phyloP scores from a whole-genome alignment of 2,888 invertebrate genomes.

The Pyrrhosoma nymphula region DNA sequence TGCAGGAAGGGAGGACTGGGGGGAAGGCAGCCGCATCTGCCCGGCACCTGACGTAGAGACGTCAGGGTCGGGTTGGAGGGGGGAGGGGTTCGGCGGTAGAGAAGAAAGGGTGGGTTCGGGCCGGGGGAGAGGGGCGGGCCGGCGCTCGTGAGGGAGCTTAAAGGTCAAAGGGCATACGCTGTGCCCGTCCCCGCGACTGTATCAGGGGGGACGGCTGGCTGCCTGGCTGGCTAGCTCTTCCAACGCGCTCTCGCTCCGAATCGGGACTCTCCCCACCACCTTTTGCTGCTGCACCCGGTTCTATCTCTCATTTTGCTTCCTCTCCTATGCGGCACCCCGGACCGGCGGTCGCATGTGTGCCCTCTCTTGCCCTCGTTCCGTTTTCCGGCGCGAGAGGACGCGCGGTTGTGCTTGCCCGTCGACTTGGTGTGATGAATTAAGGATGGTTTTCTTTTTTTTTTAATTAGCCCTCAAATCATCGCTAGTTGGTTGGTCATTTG shows the following conservation, averaged over 20 bases:
- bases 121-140: too few species aligned
- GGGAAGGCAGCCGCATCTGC: constrained; percentile 21
- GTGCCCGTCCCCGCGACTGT: background rate
- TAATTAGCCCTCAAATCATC: too few species aligned
- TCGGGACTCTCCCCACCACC: too few species aligned
- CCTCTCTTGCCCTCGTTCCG: too few species aligned
- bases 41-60: constrained; percentile 42
- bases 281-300: background rate
- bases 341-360: too few species aligned
- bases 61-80: background rate
- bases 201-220: background rate
- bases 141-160: background rate
- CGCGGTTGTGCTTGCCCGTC: too few species aligned
- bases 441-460: too few species aligned
- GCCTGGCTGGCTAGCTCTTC: background rate
- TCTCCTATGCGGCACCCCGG: constrained; percentile 1
- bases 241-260: too few species aligned
- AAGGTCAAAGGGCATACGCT: constrained; percentile 43
- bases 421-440: too few species aligned
- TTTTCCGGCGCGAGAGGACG: too few species aligned
- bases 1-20: background rate
- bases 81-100: background rate
- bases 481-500: too few species aligned
- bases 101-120: background rate
- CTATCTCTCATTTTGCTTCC: background rate